phyloP scores from a whole-genome alignment of 2,888 invertebrate genomes.

The Napeogenes sylphis region DNA sequence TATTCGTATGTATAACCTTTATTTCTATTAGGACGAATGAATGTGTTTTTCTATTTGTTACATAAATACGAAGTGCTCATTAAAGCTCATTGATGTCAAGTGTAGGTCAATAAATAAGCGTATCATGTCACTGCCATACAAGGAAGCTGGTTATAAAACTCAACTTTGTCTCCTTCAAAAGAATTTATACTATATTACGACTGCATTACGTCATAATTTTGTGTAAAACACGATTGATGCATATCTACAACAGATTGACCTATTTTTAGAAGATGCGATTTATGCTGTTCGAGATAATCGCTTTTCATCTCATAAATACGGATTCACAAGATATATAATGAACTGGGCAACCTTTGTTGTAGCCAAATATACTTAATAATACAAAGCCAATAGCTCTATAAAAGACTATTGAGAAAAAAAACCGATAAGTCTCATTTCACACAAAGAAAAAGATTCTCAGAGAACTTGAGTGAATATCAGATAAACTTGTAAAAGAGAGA shows the following conservation, averaged over 20 bases:
- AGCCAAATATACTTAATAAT: neutral
- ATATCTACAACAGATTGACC: conserved; percentile 5
- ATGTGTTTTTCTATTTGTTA: neutral
- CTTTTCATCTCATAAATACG: conserved; percentile 15
- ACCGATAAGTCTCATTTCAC: no score
- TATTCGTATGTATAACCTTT: neutral
- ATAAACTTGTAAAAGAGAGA: no score
- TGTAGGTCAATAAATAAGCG: conserved; percentile 14
- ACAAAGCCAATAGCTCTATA: neutral
- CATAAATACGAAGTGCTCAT: conserved; percentile 6
- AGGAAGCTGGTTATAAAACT: conserved; percentile 6
- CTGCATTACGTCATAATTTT: neutral
- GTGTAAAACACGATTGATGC: neutral
- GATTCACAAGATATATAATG: conserved; percentile 12
- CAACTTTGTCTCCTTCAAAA: neutral
- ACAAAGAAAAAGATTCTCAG: no score
- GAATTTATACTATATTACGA: neutral
- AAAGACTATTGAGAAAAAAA: no score
- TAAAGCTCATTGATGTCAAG: conserved; percentile 5
- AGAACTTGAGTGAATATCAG: no score
- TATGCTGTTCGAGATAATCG: conserved; percentile 13
- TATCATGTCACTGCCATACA: conserved; percentile 19
- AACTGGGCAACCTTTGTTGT: neutral
- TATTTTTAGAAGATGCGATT: conserved; percentile 12
- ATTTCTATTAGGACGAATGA: neutral